Evolutionary conservation across 2,113 vertebrate genomes (phyloP).

Genomic region (Macaca mulatta): DNA sequence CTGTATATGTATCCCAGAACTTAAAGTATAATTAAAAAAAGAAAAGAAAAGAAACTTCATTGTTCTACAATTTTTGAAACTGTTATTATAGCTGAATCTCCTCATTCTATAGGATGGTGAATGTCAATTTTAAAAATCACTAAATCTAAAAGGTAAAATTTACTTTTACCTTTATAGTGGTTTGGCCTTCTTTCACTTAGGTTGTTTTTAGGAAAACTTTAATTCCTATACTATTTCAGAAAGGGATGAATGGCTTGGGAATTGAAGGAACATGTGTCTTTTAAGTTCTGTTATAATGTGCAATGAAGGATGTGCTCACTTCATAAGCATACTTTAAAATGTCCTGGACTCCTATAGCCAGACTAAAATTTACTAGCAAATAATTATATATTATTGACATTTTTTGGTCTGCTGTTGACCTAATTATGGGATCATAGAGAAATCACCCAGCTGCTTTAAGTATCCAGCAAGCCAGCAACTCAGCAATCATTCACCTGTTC

Average conservation of each 20-base stretch:
- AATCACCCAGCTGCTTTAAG: not conserved
- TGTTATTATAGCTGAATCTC: not conserved
- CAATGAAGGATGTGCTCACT: not conserved
- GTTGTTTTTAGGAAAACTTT: not conserved
- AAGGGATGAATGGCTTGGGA: not conserved
- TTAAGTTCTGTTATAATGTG: not conserved
- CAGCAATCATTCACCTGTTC: not conserved
- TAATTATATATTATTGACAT: not conserved
- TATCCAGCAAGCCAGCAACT: not conserved
- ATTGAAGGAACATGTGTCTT: not conserved
- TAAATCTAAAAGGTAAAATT: not conserved
- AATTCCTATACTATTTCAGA: not conserved
- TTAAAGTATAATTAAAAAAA: too few species aligned
- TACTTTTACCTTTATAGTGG: not conserved
- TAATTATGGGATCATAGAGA: not conserved
- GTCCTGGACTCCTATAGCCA: not conserved
- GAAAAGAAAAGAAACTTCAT: too few species aligned
- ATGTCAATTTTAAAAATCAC: not conserved
- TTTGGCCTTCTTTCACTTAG: not conserved
- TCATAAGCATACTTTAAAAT: not conserved
- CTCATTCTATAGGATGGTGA: not conserved
- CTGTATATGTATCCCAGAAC: too few species aligned
- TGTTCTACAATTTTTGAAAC: slow-evolving; percentile 20
- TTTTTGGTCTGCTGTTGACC: not conserved
- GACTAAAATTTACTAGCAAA: slow-evolving; percentile 3